phyloP scores from a whole-genome alignment of 1,140 invertebrate species.

The Tyrophagus putrescentiae region DNA sequence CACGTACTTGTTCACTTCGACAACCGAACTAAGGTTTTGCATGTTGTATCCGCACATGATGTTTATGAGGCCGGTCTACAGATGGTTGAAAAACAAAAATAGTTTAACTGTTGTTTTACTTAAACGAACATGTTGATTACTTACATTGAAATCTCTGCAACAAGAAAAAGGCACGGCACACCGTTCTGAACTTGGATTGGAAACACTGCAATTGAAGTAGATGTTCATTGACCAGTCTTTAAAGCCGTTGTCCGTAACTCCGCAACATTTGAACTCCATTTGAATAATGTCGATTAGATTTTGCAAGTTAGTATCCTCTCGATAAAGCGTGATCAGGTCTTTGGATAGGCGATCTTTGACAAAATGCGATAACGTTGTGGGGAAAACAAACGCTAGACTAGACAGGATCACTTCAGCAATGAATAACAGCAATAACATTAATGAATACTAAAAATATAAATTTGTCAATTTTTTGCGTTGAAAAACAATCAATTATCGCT shows the following conservation, averaged over 20 bases:
- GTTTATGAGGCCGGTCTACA: conserved; percentile 60
- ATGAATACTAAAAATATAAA: conserved; percentile 53
- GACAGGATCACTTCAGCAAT: conserved; percentile 74
- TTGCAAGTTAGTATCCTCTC: conserved; percentile 75
- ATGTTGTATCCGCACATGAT: conserved; percentile 81
- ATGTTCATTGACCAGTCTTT: conserved; percentile 84
- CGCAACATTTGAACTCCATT: conserved; percentile 77
- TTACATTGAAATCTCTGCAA: conserved; percentile 69
- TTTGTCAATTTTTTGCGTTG: not conserved
- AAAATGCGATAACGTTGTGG: conserved; percentile 62
- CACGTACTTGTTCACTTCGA: conserved; percentile 36
- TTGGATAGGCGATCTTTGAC: conserved; percentile 66
- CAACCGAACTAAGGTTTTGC: conserved; percentile 37
- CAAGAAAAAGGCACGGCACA: conserved; percentile 87
- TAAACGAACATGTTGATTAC: conserved; percentile 26
- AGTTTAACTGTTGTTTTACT: not conserved
- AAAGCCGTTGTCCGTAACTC: conserved; percentile 70
- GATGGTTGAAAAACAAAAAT: conserved; percentile 31
- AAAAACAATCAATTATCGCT: conserved; percentile 35
- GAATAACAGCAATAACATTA: conserved; percentile 71
- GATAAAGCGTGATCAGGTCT: conserved; percentile 71
- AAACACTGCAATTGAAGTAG: conserved; percentile 76
- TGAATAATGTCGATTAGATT: conserved; percentile 88
- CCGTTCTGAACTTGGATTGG: conserved; percentile 47
- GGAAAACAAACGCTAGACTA: conserved; percentile 78